These are phyloP conservation scores for Caenorhabditis japonica DNA, from an alignment of 2,888 invertebrate genomes.

Conservation along the genomic window DNA sequence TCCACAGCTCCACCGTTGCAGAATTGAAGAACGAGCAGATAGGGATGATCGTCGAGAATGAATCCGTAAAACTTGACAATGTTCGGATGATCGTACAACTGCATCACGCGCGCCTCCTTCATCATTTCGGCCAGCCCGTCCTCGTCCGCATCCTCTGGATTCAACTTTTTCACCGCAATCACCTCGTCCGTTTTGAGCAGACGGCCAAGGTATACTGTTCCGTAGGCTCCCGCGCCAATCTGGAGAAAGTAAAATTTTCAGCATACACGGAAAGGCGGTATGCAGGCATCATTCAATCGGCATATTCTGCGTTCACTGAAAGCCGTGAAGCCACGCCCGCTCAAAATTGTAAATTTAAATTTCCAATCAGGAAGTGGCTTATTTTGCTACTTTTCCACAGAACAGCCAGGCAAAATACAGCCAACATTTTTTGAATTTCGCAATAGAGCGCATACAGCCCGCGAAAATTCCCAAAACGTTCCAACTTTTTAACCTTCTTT, in stretches of 20 bases:
- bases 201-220: constrained; percentile 67
- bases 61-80: constrained; percentile 72
- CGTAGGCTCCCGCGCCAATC: constrained; percentile 70
- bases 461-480: no score
- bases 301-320: no score
- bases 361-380: no score
- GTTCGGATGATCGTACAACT: constrained; percentile 70
- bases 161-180: constrained; percentile 58
- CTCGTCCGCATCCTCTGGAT: constrained; percentile 56
- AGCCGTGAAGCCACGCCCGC: no score
- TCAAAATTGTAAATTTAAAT: no score
- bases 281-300: not conserved
- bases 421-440: no score
- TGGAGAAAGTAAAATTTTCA: constrained; percentile 1
- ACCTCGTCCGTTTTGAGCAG: constrained; percentile 50
- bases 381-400: no score
- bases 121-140: constrained; percentile 68
- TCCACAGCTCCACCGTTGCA: constrained; percentile 66
- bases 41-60: constrained; percentile 68
- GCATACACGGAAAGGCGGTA: not conserved
- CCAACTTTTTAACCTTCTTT: no score
- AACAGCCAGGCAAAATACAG: no score
- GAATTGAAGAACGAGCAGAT: constrained; percentile 68
- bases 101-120: constrained; percentile 74
- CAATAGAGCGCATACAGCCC: no score